Percentiles rank a stretch among this genome's conserved stretches.
phyloP scores from a whole-genome alignment of 2,888 invertebrate species.

The Willowsia nigromaculata region DNA sequence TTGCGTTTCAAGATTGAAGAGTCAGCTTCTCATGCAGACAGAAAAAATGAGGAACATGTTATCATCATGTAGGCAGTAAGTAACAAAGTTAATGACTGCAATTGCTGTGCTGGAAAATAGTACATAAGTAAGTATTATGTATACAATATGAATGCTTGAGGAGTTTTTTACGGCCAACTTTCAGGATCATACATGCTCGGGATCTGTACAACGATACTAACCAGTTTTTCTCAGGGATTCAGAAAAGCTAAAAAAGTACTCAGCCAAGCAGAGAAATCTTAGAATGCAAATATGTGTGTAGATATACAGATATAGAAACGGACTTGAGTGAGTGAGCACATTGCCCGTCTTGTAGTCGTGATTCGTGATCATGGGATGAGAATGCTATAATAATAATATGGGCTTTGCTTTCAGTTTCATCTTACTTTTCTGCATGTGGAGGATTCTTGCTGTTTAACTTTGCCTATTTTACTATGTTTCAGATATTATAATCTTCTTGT shows the following conservation, averaged over 20 bases:
- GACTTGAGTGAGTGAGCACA: neutral
- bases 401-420: neutral
- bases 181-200: neutral
- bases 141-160: neutral
- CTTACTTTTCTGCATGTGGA: neutral
- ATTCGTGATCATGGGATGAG: neutral
- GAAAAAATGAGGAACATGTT: neutral
- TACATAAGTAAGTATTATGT: too few species aligned
- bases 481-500: too few species aligned
- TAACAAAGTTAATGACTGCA: conserved; percentile 22
- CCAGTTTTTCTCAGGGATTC: conserved; percentile 24
- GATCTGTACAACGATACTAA: neutral
- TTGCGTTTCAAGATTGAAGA: conserved; percentile 11
- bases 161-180: neutral
- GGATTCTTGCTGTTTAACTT: neutral
- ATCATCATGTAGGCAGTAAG: neutral
- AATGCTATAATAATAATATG: neutral
- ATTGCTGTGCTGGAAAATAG: conserved; percentile 4
- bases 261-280: conserved; percentile 31
- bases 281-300: neutral
- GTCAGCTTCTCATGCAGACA: neutral
- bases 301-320: neutral
- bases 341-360: neutral
- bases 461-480: too few species aligned
- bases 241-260: neutral